Evolutionary conservation across 2,797 vertebrate species (phyloP).

Genomic region (Dromococcyx pavoninus): DNA sequence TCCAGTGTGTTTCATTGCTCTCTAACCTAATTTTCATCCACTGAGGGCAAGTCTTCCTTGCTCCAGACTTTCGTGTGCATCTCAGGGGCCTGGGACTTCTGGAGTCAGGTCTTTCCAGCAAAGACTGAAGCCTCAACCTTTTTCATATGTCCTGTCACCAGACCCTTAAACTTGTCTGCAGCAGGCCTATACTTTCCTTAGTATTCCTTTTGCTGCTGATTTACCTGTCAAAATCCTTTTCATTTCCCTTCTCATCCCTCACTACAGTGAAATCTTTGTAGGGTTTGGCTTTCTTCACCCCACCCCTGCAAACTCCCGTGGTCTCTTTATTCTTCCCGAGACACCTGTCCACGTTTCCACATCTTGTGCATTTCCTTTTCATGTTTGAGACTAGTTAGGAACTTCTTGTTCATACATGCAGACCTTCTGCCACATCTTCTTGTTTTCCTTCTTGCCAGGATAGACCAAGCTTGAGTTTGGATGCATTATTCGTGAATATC

Average conservation of each 20-base stretch:
- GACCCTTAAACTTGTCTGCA: neutral
- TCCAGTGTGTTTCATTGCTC: neutral
- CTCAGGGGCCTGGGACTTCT: neutral
- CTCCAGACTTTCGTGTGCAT: neutral
- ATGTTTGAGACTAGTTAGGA: neutral
- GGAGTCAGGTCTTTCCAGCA: neutral
- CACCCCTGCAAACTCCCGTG: neutral
- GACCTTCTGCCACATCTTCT: neutral
- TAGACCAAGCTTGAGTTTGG: neutral
- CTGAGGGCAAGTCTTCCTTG: neutral
- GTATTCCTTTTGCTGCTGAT: neutral
- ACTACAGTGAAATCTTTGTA: neutral
- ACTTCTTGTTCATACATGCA: neutral
- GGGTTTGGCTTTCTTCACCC: neutral
- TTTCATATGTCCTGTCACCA: neutral
- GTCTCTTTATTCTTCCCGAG: neutral
- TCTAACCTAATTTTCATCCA: neutral
- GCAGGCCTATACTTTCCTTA: neutral
- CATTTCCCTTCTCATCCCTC: neutral
- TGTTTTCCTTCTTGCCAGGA: neutral
- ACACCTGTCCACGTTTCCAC: neutral
- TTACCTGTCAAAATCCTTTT: neutral
- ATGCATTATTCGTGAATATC: neutral
- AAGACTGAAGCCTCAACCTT: neutral
- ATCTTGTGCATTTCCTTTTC: neutral